Evolutionary conservation across 2,113 vertebrate genomes (phyloP).

Genomic region (Capreolus pygargus): DNA sequence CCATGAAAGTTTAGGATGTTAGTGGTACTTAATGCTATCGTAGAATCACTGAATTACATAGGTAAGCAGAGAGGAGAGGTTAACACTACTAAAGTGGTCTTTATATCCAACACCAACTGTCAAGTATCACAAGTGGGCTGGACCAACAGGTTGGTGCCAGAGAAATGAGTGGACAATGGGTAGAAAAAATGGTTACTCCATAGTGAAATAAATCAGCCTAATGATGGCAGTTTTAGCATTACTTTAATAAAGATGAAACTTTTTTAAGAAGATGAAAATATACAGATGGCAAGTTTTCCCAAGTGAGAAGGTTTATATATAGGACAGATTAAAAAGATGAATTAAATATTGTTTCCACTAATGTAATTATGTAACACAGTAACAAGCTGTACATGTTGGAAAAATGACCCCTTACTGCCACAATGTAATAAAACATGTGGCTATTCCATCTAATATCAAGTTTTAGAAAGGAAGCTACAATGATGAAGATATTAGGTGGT

Average conservation of each 20-base stretch:
- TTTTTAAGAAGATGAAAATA: background rate
- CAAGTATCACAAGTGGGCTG: background rate
- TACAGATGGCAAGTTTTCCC: slow-evolving; percentile 1
- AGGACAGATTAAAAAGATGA: background rate
- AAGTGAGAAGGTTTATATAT: background rate
- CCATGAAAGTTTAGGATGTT: background rate
- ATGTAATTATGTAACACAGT: background rate
- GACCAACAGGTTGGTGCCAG: background rate
- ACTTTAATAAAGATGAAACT: slow-evolving; percentile 12
- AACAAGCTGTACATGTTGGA: background rate
- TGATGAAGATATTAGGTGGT: background rate
- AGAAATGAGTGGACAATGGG: background rate
- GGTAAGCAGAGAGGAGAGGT: background rate
- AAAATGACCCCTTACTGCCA: background rate
- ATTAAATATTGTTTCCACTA: background rate
- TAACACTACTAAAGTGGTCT: background rate
- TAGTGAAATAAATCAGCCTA: background rate
- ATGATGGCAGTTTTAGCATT: background rate
- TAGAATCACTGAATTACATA: background rate
- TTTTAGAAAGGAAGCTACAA: background rate
- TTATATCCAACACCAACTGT: background rate
- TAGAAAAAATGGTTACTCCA: background rate
- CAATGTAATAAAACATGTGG: background rate
- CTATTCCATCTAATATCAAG: background rate
- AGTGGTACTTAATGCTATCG: background rate